Percentiles rank a stretch among this genome's conserved stretches.
These are phyloP conservation scores for Aythya fuligula DNA, from an alignment of 2,797 vertebrate species.

Conservation along the genomic window DNA sequence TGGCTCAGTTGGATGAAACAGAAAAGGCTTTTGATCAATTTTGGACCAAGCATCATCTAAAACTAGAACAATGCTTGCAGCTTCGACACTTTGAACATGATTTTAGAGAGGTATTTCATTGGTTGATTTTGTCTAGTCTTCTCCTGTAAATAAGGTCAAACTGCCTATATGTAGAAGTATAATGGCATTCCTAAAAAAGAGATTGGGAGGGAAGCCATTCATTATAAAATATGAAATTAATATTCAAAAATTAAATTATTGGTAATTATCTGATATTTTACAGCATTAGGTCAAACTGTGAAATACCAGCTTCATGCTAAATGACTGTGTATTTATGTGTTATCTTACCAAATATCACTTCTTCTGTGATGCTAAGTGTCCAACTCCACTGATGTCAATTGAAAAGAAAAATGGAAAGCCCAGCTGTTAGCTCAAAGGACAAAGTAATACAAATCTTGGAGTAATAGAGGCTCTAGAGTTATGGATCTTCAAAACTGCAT, in stretches of 20 bases:
- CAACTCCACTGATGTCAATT: background rate
- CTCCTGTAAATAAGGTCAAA: background rate
- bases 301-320: background rate
- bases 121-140: background rate
- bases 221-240: background rate
- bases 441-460: background rate
- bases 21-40: constrained; percentile 93
- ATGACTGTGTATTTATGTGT: background rate
- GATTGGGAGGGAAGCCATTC: background rate
- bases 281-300: background rate
- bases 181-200: background rate
- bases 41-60: constrained; percentile 92
- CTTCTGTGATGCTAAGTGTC: background rate
- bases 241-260: background rate
- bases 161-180: background rate
- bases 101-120: constrained; percentile 88
- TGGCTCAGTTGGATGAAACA: constrained; percentile 92
- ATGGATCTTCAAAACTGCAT: background rate
- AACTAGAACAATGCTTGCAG: constrained; percentile 92
- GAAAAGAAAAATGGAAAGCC: background rate
- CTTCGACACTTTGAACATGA: constrained; percentile 93
- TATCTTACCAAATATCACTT: background rate
- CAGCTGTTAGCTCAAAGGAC: background rate
- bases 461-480: background rate
- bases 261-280: background rate